Percentiles rank a stretch among this genome's conserved stretches.
These are phyloP conservation scores for Cyphotilapia sp. DNA, from an alignment of 2,113 vertebrate genomes.

Conservation along the genomic window DNA sequence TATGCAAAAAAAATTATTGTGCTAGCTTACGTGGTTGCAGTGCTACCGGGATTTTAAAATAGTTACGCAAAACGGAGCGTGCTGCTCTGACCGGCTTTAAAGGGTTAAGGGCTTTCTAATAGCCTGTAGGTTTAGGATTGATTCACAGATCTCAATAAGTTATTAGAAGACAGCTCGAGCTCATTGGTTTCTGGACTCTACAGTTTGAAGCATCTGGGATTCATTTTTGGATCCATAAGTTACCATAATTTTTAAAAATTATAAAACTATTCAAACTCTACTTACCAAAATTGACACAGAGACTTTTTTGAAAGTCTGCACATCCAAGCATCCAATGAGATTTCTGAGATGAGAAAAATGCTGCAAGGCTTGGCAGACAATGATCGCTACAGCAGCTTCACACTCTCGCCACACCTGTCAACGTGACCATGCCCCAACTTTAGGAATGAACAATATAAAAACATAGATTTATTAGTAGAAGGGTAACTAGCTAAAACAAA, in stretches of 20 bases:
- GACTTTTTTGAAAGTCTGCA: background rate
- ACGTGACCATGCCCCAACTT: background rate
- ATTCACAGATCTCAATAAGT: background rate
- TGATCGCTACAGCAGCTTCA: background rate
- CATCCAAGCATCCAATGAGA: background rate
- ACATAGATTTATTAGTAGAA: background rate
- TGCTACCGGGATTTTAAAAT: too few relatives aligned
- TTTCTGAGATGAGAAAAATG: background rate
- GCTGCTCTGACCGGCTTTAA: too few relatives aligned
- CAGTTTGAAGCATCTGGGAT: background rate
- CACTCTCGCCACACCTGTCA: background rate
- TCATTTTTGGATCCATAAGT: background rate
- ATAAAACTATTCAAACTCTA: background rate
- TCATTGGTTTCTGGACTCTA: background rate
- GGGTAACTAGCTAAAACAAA: background rate
- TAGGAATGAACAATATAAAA: background rate
- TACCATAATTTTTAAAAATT: background rate
- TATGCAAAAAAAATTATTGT: too few relatives aligned
- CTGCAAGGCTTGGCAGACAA: background rate
- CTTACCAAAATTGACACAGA: background rate
- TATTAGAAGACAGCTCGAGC: background rate
- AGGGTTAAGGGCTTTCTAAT: background rate
- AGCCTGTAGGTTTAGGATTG: background rate
- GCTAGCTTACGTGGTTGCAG: too few relatives aligned
- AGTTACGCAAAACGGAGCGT: too few relatives aligned